Conservation (phyloP, 92 coral and sea anemone species). For the Porites divaricata region DNA sequence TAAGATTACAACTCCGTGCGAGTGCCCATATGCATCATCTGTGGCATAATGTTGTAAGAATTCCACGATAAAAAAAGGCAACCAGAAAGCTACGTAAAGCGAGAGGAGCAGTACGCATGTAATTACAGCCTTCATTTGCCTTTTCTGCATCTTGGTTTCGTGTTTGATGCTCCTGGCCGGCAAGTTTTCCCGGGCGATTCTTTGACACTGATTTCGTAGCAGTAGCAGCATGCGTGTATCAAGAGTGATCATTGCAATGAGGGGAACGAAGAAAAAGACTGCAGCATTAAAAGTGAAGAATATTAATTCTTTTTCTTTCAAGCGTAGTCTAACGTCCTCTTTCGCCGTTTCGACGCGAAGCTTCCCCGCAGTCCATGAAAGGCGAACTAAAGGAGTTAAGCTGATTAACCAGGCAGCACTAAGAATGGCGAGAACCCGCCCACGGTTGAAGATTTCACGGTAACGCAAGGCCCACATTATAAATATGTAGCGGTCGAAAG, state of each 20-base stretch:
- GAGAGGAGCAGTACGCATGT: constrained; percentile 26
- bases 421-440: not conserved
- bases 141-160: constrained; percentile 15
- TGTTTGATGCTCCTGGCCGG: not conserved
- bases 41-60: constrained; percentile 6
- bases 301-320: constrained; percentile 2
- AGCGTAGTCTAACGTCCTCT: not conserved
- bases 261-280: constrained; percentile 14
- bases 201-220: constrained; percentile 15
- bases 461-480: constrained; percentile 39
- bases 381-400: constrained; percentile 2
- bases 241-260: constrained; percentile 24
- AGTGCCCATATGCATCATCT: not conserved
- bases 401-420: constrained; percentile 20
- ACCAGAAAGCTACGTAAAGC: constrained; percentile 39
- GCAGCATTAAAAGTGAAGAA: not conserved
- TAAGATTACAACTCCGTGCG: not conserved
- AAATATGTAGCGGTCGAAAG: constrained; percentile 50
- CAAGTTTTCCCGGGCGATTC: constrained; percentile 33
- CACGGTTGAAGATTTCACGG: constrained; percentile 13
- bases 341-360: not conserved
- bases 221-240: constrained; percentile 35
- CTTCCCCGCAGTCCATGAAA: constrained; percentile 22
- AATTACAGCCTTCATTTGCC: constrained; percentile 21
- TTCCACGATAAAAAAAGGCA: constrained; percentile 31